A percentile compares a stretch with the other conserved stretches of the same genome.
Evolutionary conservation across 1,140 invertebrate genomes (phyloP).

Genomic region (Zeugodacus cucurbitae): DNA sequence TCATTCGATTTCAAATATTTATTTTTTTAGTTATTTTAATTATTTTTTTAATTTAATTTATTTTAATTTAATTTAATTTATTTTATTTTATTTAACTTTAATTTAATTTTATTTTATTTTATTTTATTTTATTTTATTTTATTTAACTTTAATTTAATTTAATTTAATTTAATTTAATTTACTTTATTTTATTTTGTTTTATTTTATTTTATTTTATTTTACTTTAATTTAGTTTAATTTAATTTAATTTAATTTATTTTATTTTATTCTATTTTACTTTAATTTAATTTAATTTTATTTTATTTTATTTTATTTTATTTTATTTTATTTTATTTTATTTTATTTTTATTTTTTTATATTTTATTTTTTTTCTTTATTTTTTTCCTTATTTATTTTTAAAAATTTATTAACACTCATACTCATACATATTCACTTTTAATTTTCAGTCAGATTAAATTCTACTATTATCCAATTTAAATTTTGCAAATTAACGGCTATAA

Average conservation of each 20-base stretch:
- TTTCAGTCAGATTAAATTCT: too few relatives aligned
- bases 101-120: conserved; percentile 24
- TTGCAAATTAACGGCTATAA: neutral
- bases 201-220: neutral
- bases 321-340: neutral
- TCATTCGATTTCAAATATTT: neutral
- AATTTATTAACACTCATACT: neutral
- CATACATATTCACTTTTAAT: too few relatives aligned
- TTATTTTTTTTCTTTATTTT: neutral
- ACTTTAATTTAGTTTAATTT: neutral
- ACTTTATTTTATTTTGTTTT: neutral
- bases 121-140: neutral
- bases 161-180: too few relatives aligned
- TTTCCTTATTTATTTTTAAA: neutral
- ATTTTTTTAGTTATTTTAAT: neutral
- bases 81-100: neutral
- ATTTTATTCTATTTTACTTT: neutral
- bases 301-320: neutral
- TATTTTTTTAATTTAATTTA: neutral
- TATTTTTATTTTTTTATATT: neutral
- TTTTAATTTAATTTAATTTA: neutral
- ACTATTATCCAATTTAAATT: too few relatives aligned
- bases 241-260: neutral
- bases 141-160: neutral
- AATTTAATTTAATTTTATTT: conserved; percentile 14